Conservation (phyloP, 2,797 vertebrate genomes). For the Acipenser ruthenus region DNA sequence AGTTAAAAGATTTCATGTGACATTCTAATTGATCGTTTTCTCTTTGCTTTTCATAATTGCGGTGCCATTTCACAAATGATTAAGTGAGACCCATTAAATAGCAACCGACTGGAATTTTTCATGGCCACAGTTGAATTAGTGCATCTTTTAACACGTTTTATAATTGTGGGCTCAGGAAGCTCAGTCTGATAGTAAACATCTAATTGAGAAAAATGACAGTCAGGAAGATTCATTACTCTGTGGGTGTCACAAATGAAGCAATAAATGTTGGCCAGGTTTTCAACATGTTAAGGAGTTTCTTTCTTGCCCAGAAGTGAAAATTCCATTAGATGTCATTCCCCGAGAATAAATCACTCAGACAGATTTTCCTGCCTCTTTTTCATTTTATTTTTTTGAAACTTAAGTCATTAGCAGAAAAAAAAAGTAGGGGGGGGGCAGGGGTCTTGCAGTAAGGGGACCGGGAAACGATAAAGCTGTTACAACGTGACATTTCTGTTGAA, state of each 20-base stretch:
- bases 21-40: not conserved
- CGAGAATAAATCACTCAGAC: conserved; percentile 52
- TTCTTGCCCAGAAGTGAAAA: conserved; percentile 34
- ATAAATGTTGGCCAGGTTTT: not conserved
- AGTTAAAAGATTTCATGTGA: not conserved
- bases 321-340: conserved; percentile 45
- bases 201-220: conserved; percentile 61
- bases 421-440: conserved; percentile 23
- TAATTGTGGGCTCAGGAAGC: conserved; percentile 49
- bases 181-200: conserved; percentile 40
- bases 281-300: conserved; percentile 27
- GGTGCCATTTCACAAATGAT: not conserved
- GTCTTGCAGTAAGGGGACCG: conserved; percentile 10
- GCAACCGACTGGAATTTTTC: conserved; percentile 32
- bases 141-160: conserved; percentile 44
- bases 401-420: conserved; percentile 37
- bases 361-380: conserved; percentile 37
- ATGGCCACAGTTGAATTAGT: conserved; percentile 49
- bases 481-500: no score
- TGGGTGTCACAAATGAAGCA: conserved; percentile 20
- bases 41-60: not conserved
- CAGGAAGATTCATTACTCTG: conserved; percentile 47
- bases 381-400: conserved; percentile 47
- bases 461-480: no score
- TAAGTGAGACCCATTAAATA: not conserved